These are phyloP conservation scores for Cyanoderma ruficeps DNA, from an alignment of 2,113 vertebrate species.

Conservation along the genomic window DNA sequence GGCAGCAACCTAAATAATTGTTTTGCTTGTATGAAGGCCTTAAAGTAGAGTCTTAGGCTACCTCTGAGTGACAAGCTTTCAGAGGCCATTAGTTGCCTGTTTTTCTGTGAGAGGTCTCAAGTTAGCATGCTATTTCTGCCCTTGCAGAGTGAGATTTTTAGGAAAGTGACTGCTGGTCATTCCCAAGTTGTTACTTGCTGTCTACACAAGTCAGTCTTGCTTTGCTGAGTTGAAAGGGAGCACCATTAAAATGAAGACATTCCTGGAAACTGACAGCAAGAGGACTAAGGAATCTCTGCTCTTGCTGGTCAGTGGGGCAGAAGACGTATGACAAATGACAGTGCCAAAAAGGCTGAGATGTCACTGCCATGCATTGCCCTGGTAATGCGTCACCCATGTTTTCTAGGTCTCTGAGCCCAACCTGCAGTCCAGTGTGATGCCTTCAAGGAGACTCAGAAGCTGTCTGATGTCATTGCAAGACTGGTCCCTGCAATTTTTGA, in stretches of 20 bases:
- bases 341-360: background rate
- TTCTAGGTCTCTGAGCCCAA: background rate
- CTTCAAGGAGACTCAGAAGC: background rate
- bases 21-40: background rate
- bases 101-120: background rate
- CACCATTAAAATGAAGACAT: background rate
- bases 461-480: background rate
- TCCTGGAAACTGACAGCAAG: background rate
- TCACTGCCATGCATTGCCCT: background rate
- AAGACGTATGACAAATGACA: background rate
- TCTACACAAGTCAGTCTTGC: background rate
- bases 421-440: background rate
- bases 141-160: background rate
- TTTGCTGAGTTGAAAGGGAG: background rate
- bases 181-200: background rate
- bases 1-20: background rate
- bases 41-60: background rate
- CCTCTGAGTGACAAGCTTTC: background rate
- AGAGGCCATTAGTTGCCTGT: background rate
- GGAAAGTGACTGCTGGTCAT: conserved; percentile 3
- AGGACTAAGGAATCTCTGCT: background rate
- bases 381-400: background rate
- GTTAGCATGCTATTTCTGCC: background rate
- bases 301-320: background rate
- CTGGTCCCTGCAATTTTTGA: background rate